phyloP scores from a whole-genome alignment of 2,113 vertebrate genomes.

The Mus pahari region DNA sequence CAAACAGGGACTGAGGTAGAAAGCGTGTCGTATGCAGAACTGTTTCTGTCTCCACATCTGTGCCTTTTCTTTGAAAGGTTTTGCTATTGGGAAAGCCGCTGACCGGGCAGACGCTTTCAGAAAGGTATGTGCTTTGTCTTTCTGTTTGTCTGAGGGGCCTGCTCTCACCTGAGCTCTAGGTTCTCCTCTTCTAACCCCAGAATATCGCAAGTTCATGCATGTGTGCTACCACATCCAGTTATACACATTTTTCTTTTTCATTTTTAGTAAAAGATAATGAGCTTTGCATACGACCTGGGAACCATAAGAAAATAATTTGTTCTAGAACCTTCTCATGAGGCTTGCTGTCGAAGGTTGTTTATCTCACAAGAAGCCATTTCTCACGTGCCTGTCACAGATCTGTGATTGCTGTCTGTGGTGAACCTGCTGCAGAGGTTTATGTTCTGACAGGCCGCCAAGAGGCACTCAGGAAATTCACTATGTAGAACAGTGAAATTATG shows the following conservation, averaged over 20 bases:
- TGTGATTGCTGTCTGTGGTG: background rate
- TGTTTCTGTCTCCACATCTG: background rate
- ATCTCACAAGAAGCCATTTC: background rate
- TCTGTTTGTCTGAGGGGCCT: background rate
- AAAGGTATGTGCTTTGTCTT: conserved; percentile 89
- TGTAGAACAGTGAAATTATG: background rate
- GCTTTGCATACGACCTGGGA: background rate
- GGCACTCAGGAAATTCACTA: background rate
- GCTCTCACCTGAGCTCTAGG: background rate
- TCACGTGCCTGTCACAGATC: background rate
- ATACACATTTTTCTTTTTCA: conserved; percentile 63
- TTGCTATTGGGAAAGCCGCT: conserved; percentile 94
- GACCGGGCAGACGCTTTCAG: conserved; percentile 92
- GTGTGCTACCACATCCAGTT: conserved; percentile 60
- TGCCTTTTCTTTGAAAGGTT: conserved; percentile 87
- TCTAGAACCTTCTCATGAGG: background rate
- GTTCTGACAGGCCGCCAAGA: background rate
- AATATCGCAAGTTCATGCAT: background rate
- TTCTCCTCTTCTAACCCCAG: background rate
- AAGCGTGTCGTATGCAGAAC: background rate
- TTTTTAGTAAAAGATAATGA: background rate
- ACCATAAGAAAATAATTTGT: background rate
- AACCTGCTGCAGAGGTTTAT: background rate
- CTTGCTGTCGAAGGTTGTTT: background rate
- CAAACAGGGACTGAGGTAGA: background rate